Conservation (phyloP, 2,797 vertebrate genomes). For the Sciurus vulgaris region DNA sequence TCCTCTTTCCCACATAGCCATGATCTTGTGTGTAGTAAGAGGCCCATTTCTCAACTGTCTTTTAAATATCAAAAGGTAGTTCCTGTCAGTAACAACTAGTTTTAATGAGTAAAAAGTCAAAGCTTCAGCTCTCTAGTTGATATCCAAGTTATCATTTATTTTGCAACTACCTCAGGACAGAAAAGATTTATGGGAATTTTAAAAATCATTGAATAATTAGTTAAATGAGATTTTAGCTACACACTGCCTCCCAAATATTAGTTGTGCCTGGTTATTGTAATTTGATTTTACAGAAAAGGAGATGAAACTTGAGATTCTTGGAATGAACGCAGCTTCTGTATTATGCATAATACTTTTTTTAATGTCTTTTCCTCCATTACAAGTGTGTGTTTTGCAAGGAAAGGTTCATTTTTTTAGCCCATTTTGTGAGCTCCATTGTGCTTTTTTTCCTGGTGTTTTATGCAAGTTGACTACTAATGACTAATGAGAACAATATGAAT, state of each 20-base stretch:
- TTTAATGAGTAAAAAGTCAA: constrained; percentile 80
- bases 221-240: constrained; percentile 89
- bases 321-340: constrained; percentile 89
- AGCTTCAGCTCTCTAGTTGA: constrained; percentile 87
- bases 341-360: constrained; percentile 92
- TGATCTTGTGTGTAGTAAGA: constrained; percentile 88
- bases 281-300: constrained; percentile 87
- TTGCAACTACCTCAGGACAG: constrained; percentile 92
- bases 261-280: constrained; percentile 89
- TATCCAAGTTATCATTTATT: constrained; percentile 87
- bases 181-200: constrained; percentile 88
- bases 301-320: constrained; percentile 86
- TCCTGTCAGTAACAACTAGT: constrained; percentile 86
- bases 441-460: constrained; percentile 91
- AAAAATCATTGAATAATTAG: constrained; percentile 81
- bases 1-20: constrained; percentile 87
- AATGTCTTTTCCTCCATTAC: constrained; percentile 87
- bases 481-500: constrained; percentile 96
- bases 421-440: constrained; percentile 93
- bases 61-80: constrained; percentile 89
- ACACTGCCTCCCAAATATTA: constrained; percentile 90
- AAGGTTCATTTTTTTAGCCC: constrained; percentile 91
- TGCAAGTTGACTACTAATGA: constrained; percentile 93
- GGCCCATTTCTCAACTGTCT: constrained; percentile 88
- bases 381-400: constrained; percentile 89